phyloP scores from a whole-genome alignment of 2,888 invertebrate species.

The Volucella zonaria region DNA sequence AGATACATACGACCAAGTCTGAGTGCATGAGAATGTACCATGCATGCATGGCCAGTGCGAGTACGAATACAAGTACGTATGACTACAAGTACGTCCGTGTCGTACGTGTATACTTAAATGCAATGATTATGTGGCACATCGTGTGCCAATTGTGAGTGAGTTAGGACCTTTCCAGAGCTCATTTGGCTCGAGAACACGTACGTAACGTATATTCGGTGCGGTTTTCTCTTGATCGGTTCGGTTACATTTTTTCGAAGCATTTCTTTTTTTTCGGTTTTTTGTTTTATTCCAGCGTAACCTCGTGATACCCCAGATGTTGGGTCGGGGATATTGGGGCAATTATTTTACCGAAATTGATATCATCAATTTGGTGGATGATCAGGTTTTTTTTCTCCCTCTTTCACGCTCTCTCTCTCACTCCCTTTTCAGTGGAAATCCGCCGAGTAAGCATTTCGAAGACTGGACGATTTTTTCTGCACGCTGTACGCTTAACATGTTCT shows the following conservation, averaged over 20 bases:
- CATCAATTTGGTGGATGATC: conserved; percentile 61
- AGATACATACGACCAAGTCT: conserved; percentile 49
- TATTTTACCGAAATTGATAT: conserved; percentile 73
- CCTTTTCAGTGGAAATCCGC: conserved; percentile 21
- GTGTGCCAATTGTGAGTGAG: conserved; percentile 74
- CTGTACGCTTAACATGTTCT: conserved; percentile 63
- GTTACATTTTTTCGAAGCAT: conserved; percentile 15
- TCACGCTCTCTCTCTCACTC: too few relatives aligned
- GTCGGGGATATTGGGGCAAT: conserved; percentile 62
- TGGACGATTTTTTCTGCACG: conserved; percentile 27
- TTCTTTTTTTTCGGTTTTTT: background rate
- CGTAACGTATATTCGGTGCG: background rate
- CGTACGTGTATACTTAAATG: conserved; percentile 68
- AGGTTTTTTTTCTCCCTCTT: conserved; percentile 18
- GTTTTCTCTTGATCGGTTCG: background rate
- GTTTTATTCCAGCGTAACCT: conserved; percentile 17
- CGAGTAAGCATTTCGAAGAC: conserved; percentile 44
- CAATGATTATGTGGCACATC: conserved; percentile 72
- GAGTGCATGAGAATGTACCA: conserved; percentile 13
- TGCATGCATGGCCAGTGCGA: conserved; percentile 45
- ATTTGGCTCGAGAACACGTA: conserved; percentile 66
- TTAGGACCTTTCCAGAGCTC: conserved; percentile 65
- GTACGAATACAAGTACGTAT: background rate
- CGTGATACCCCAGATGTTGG: conserved; percentile 30
- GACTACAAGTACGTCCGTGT: conserved; percentile 46